These are phyloP conservation scores for Endotricha flammealis DNA, from an alignment of 2,888 invertebrate species.

Conservation along the genomic window DNA sequence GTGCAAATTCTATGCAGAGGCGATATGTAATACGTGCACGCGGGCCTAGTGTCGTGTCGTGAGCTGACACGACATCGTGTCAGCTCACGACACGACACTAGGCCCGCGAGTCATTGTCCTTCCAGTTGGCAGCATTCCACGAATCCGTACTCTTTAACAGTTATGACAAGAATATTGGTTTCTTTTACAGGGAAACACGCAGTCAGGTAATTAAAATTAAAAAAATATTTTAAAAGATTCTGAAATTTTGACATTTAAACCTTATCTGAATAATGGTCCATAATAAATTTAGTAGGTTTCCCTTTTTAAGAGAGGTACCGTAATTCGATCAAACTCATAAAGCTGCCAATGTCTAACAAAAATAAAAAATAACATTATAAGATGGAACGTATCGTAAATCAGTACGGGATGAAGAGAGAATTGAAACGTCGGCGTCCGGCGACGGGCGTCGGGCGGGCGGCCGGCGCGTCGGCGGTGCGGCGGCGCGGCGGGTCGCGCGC, in stretches of 20 bases:
- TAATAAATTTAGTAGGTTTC: no score
- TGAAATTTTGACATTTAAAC: no score
- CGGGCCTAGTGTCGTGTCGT: slow-evolving; percentile 10
- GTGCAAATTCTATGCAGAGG: no score
- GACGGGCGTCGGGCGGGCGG: slow-evolving; percentile 25
- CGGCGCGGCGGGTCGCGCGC: slow-evolving; percentile 28
- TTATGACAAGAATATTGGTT: no score
- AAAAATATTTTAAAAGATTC: neutral
- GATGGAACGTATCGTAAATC: slow-evolving; percentile 54
- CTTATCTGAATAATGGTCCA: no score
- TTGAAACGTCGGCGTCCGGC: slow-evolving; percentile 51
- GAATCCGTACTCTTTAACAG: slow-evolving; percentile 14
- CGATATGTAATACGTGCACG: no score
- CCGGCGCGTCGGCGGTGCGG: slow-evolving; percentile 29
- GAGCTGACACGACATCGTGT: slow-evolving; percentile 36
- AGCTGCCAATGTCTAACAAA: slow-evolving; percentile 18
- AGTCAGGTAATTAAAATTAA: neutral
- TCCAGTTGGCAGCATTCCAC: slow-evolving; percentile 21
- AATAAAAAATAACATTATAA: slow-evolving; percentile 31
- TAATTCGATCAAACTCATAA: slow-evolving; percentile 16
- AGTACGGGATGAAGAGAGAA: slow-evolving; percentile 56
- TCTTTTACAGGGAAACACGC: no score
- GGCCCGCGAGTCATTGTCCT: slow-evolving; percentile 24
- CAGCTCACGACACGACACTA: slow-evolving; percentile 14
- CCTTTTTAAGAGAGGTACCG: no score